phyloP scores from a whole-genome alignment of 2,888 invertebrate species.

The Acleris emargana region DNA sequence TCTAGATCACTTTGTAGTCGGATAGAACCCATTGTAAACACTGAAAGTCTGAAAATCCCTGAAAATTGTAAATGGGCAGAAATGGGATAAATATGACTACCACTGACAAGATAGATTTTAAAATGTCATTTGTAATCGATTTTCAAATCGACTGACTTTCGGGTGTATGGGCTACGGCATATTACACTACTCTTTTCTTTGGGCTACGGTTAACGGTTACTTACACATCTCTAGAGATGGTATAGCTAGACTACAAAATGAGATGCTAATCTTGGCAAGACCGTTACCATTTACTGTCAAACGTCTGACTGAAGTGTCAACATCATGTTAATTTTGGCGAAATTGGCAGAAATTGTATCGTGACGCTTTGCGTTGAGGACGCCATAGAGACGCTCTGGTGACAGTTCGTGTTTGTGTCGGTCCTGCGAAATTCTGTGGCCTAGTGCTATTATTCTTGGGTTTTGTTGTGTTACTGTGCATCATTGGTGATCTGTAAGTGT shows the following conservation, averaged over 20 bases:
- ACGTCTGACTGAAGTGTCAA: too few species aligned
- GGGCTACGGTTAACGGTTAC: neutral
- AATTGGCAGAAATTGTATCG: neutral
- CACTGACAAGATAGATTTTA: slow-evolving; percentile 31
- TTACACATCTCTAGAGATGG: neutral
- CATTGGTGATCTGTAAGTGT: too few species aligned
- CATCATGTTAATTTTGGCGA: neutral
- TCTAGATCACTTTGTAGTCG: neutral
- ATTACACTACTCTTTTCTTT: too few species aligned
- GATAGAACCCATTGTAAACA: slow-evolving; percentile 33
- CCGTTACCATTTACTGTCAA: neutral
- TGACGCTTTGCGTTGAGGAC: neutral
- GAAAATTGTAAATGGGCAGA: slow-evolving; percentile 19
- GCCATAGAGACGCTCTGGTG: too few species aligned
- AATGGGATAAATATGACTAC: slow-evolving; percentile 8
- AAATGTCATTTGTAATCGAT: slow-evolving; percentile 28
- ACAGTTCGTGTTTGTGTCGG: too few species aligned
- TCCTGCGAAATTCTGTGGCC: too few species aligned
- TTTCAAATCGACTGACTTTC: neutral
- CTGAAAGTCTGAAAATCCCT: slow-evolving; percentile 21
- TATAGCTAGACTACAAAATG: neutral
- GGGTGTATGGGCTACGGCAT: too few species aligned
- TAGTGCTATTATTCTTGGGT: too few species aligned
- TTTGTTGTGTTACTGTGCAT: too few species aligned
- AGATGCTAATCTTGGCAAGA: neutral